Evolutionary conservation across 2,113 vertebrate genomes (phyloP), one percentile per base, ranked within the genome.

Genomic region (Indicator maculatus): DNA sequence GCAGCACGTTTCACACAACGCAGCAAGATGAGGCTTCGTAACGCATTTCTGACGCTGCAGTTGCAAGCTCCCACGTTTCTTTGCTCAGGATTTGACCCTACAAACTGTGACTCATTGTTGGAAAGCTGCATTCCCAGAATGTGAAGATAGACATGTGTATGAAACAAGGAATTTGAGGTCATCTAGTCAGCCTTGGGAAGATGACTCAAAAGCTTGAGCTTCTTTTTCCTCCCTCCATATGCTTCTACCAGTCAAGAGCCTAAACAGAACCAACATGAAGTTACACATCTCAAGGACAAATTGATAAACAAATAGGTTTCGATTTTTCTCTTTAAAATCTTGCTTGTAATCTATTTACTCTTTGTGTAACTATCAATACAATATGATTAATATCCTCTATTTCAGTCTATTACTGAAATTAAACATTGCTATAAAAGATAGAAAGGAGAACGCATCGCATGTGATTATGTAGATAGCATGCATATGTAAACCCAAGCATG

Each of bases 11-110:
- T 52, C 3, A 14, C 39, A 18, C 19, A 13, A 38, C 16, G 23
- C 44, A 16, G 5, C 1, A 24, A 31, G 11, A 20, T 0, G 27
- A 0, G 1, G 21, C 7, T 55, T 24, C 28, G 45, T 11, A 56
- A 18, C 20, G 17, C 39, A 2, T 13, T 60, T n/a, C 27, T 41
- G 52, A 33, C 21, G 2, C 38, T 45, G 41, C 14, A 31, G 10
- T 9, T 77, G n/a, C 26, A 24, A 45, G 36, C 30, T 59, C 45
- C 72, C n/a, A 27, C 13, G 3, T 9, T 4, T 5, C 33, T 52
- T 66, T 12, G 31, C 12, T 74, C 53, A 36, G 2, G 0, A 53
- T 53, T 72, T 88, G 33, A 92, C 83, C 28, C 23, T 31, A 36
- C 20, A 75, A 44, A 75, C 17, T 6, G 18, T 2, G 30, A 88